phyloP scores from a whole-genome alignment of 2,113 vertebrate species.

The Climacteris rufus region DNA sequence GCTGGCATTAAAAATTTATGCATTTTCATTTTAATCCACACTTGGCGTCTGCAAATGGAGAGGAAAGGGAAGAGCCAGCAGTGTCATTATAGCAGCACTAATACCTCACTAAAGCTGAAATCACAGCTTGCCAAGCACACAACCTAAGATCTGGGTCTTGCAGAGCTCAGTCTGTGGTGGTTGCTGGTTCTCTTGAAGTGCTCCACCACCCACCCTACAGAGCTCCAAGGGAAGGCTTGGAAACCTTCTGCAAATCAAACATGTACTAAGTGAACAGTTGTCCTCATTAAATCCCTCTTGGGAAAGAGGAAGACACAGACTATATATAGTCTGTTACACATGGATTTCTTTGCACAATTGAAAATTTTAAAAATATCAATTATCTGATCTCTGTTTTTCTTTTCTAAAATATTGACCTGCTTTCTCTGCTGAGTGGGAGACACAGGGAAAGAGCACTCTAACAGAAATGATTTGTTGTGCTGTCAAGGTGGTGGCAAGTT shows the following conservation, averaged over 20 bases:
- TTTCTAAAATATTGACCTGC: not conserved
- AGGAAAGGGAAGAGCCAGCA: not conserved
- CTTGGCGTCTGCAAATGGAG: not conserved
- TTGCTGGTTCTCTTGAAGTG: not conserved
- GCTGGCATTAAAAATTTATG: constrained; percentile 56
- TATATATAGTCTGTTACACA: not conserved
- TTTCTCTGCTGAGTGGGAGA: not conserved
- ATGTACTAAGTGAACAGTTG: not conserved
- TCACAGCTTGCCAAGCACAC: not conserved
- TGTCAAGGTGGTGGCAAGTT: not conserved
- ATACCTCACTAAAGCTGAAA: not conserved
- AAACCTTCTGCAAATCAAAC: not conserved
- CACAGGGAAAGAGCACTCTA: not conserved
- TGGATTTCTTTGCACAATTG: not conserved
- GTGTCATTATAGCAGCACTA: not conserved
- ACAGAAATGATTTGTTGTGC: not conserved
- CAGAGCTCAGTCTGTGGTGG: not conserved
- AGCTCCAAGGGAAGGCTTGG: not conserved
- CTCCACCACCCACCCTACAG: not conserved
- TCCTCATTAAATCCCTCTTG: not conserved
- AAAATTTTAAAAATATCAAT: not conserved
- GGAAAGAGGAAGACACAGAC: not conserved
- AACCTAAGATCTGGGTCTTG: not conserved
- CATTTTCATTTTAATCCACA: not conserved
- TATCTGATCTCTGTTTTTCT: not conserved